Evolutionary conservation across 2,113 vertebrate genomes (phyloP), one percentile per base, ranked within the genome.

Genomic region (Anthoscopus minutus): DNA sequence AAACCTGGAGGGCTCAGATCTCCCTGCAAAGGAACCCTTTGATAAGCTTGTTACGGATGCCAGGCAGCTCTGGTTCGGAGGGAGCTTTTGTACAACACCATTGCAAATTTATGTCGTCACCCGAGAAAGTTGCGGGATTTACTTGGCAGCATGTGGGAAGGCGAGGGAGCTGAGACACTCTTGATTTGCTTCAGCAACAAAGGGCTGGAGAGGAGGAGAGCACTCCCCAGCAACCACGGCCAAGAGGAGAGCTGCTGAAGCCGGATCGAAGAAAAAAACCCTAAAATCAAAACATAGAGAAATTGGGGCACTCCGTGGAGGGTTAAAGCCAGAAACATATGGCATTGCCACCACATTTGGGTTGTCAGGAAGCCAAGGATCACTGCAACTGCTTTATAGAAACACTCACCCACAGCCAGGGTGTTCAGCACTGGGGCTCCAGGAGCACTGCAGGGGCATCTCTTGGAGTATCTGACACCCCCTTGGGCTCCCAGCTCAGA

Each of bases 11-110:
- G 95, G 97, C 96, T 97, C 97, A 95, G 95, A 97, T 97, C 97
- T 98, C 90, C 35, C 65, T 72, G 96, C 96, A 77, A 89, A 96
- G 93, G 56, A 95, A 88, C 73, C 62, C 97, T 98, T 97, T 98
- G 97, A 97, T 97, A 97, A 96, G 96, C 96, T 97, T 89, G 96
- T 97, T 97, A 97, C 4, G 72, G 96, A 97, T 97, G 97, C 96
- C 40, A 97, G 97, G 38, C 97, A 95, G 97, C 93, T 57, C 86
- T 1, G 87, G 87, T 19, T 60, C 66, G 81, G 94, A 90, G 92
- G 96, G 92, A 74, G 94, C 91, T 93, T 89, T 50, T 92, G 81
- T 44, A 65, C 77, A 54, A 67, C 51, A 47, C 78, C 95, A 86
- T 93, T 93, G 96, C 93, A 84, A 96, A 96, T 97, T 96, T 96